Base-by-base conservation (phyloP, 1,140 invertebrate species). In the Trichonephila clavipes region DNA sequence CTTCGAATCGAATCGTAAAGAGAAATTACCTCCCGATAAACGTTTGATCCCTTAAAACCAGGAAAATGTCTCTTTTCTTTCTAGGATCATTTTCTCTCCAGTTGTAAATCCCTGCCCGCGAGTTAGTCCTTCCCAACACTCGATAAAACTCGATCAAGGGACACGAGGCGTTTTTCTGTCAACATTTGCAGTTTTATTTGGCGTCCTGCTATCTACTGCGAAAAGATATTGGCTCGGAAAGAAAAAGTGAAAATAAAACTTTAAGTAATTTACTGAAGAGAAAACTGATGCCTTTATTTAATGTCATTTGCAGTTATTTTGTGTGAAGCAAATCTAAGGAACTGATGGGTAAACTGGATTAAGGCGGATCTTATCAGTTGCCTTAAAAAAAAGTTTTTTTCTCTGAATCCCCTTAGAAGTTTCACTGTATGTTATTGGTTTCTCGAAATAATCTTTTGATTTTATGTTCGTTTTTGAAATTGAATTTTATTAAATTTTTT, bases 21-120 rank as follows among this genome's bases (percentile, higher is more conserved):
- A 88, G 64, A 88, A 88, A 88, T 88, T 69, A 88, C 87, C 62
- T 12, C 28, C 40, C 62, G 87, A 88, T 88, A 66, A 88, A 88
- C 87, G 40, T 40, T 88, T 88, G 62, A 88, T 88, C 87, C 64
- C 64, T 51, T 88, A 88, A 88, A 61, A 69, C 62, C 87, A 24
- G 34, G 62, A 51, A 58, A 88, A 69, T 44, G 62, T 40, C 34
- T 7, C 34, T 28, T 34, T 40, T 69, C 69, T 88, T 69, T 88
- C n/a, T 0, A 69, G 62, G 34, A 19, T 10, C 85, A 18, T 19
- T 87, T 87, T 87, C 34, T 28, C 62, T 34, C 4, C 64, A 69
- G 64, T 69, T 88, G 62, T 40, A 69, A 69, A 88, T 88, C 87
- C 87, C 24, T n/a, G 34, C 19, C 28, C 51, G 19, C 44, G n/a